Percentiles rank a stretch among this genome's conserved stretches.
phyloP scores from a whole-genome alignment of 2,113 vertebrate species.

The Naja naja region DNA sequence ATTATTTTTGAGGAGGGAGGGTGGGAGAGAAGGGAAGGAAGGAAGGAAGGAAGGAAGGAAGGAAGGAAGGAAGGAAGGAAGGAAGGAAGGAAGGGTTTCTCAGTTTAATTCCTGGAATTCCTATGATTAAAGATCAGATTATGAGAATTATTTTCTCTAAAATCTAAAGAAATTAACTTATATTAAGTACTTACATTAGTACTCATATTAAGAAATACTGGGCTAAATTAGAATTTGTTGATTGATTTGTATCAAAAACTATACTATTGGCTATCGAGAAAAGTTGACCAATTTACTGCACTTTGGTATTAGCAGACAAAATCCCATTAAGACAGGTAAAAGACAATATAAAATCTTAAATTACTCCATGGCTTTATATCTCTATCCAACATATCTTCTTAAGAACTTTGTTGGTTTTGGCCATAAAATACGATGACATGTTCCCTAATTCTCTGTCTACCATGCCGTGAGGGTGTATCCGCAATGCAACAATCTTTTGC shows the following conservation, averaged over 20 bases:
- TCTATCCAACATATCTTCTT: background rate
- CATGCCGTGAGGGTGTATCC: background rate
- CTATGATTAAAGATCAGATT: background rate
- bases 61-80: no score
- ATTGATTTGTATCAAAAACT: background rate
- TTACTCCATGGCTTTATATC: background rate
- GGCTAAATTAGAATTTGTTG: background rate
- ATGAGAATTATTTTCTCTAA: background rate
- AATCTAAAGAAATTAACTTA: background rate
- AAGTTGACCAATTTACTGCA: background rate
- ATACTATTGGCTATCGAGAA: background rate
- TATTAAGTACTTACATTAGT: background rate
- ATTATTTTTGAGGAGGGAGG: background rate
- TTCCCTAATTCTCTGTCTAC: background rate
- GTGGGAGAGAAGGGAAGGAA: background rate
- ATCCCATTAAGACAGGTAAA: background rate
- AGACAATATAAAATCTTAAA: background rate
- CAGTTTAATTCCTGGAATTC: background rate
- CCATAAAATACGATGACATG: background rate
- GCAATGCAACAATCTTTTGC: background rate
- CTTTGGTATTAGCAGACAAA: background rate
- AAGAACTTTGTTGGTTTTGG: background rate
- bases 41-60: no score
- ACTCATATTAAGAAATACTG: background rate
- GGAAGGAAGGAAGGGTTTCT: background rate